A percentile compares a stretch with the other conserved stretches of the same genome.
These are phyloP conservation scores for Percopsis omiscomaycus DNA, from an alignment of 2,797 vertebrate species.

Conservation along the genomic window DNA sequence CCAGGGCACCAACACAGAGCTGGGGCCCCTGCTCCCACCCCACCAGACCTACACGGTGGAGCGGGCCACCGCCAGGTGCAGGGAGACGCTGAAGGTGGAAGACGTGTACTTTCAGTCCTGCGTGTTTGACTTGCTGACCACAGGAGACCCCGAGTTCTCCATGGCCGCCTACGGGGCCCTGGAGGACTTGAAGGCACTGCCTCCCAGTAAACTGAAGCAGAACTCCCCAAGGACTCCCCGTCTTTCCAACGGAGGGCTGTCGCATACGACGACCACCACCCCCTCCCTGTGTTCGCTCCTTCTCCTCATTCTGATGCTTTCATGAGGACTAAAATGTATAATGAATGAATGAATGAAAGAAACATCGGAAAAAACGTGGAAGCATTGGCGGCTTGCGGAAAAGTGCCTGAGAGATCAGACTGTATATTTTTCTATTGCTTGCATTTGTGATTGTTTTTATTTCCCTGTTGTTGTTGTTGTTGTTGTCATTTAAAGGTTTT, in stretches of 20 bases:
- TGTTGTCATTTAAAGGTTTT: constrained; percentile 66
- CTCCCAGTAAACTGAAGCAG: constrained; percentile 81
- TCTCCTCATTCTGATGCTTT: constrained; percentile 70
- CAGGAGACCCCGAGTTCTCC: constrained; percentile 82
- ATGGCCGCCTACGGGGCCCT: constrained; percentile 81
- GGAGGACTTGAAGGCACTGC: constrained; percentile 83
- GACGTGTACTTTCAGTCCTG: constrained; percentile 87
- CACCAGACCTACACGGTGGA: constrained; percentile 78
- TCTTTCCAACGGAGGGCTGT: constrained; percentile 43
- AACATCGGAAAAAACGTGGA: constrained; percentile 47
- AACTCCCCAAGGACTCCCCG: constrained; percentile 74
- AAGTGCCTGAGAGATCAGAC: constrained; percentile 52
- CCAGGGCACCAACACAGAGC: constrained; percentile 53
- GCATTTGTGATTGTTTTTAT: constrained; percentile 34
- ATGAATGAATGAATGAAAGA: constrained; percentile 19
- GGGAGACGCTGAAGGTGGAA: constrained; percentile 82
- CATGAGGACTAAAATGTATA: constrained; percentile 52
- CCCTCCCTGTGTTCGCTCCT: constrained; percentile 57
- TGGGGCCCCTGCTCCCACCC: constrained; percentile 63
- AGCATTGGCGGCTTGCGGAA: constrained; percentile 69
- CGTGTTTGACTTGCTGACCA: constrained; percentile 85
- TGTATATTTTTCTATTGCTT: constrained; percentile 19
- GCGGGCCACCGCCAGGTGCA: constrained; percentile 78
- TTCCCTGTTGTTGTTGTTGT: constrained; percentile 42
- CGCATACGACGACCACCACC: constrained; percentile 32